These are phyloP conservation scores for Hippocampus comes DNA, from an alignment of 2,113 vertebrate species.

Conservation along the genomic window DNA sequence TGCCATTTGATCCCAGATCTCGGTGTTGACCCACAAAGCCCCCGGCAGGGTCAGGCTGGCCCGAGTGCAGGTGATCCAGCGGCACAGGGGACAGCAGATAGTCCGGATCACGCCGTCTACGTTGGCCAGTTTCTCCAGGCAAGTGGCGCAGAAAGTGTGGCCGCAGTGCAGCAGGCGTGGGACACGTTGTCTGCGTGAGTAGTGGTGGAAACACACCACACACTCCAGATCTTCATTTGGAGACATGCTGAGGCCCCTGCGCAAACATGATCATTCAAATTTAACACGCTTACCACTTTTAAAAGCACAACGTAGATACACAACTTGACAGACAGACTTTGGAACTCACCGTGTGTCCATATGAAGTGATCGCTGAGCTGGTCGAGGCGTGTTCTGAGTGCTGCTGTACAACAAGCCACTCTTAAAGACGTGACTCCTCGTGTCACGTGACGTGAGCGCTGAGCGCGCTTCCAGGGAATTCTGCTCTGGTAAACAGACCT, in stretches of 20 bases:
- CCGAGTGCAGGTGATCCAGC: conserved; percentile 47
- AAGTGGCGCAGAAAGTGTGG: conserved; percentile 57
- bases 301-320: not conserved
- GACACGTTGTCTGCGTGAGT: conserved; percentile 17
- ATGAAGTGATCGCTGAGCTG: not conserved
- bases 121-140: conserved; percentile 34
- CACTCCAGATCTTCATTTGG: conserved; percentile 28
- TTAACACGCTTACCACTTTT: not conserved
- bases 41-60: conserved; percentile 22
- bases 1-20: conserved; percentile 48
- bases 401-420: not conserved
- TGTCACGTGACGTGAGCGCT: not conserved
- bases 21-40: conserved; percentile 44
- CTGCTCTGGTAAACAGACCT: not conserved
- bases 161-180: conserved; percentile 54
- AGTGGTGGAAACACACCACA: conserved; percentile 40
- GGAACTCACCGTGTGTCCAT: not conserved
- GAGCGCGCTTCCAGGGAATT: not conserved
- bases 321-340: not conserved
- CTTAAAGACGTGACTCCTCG: not conserved
- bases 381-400: not conserved
- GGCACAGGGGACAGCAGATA: conserved; percentile 54
- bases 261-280: not conserved
- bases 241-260: not conserved
- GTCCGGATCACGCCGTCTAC: not conserved